Conservation (phyloP, 2,888 invertebrate species). For the Macaria liturata region DNA sequence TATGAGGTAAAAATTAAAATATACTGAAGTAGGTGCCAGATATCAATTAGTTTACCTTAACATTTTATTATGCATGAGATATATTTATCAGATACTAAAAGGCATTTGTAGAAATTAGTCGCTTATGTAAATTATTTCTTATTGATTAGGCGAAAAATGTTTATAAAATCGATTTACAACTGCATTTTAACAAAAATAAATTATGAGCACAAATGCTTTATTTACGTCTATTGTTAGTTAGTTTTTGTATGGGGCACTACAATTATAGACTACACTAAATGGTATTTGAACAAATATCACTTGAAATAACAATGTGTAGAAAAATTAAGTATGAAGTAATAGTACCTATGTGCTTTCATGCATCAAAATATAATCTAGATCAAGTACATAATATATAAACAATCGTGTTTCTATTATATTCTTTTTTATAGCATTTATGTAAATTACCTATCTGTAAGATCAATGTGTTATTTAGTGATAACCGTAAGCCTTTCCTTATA, state of each 20-base stretch:
- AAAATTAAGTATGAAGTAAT: too few relatives aligned
- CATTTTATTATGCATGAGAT: not conserved
- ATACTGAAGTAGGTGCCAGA: slow-evolving; percentile 14
- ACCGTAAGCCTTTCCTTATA: slow-evolving; percentile 29
- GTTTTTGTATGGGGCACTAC: too few relatives aligned
- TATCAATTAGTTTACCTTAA: not conserved
- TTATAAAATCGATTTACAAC: not conserved
- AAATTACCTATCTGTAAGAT: slow-evolving; percentile 40
- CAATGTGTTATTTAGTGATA: slow-evolving; percentile 35
- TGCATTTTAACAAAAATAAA: too few relatives aligned
- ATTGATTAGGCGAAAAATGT: too few relatives aligned
- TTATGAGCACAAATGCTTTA: too few relatives aligned
- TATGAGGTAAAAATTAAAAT: slow-evolving; percentile 1
- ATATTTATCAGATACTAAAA: slow-evolving; percentile 4
- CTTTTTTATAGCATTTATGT: slow-evolving; percentile 46
- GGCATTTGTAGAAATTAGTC: slow-evolving; percentile 2
- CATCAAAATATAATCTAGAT: too few relatives aligned
- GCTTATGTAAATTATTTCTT: too few relatives aligned
- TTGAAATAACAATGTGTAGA: too few relatives aligned
- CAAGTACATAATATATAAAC: slow-evolving; percentile 3
- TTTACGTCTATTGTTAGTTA: too few relatives aligned
- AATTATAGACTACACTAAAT: too few relatives aligned
- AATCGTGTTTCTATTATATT: slow-evolving; percentile 29
- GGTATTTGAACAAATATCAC: too few relatives aligned
- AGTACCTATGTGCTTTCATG: too few relatives aligned